Evolutionary conservation across 2,888 invertebrate species (phyloP).

Genomic region (Erebia aethiops): DNA sequence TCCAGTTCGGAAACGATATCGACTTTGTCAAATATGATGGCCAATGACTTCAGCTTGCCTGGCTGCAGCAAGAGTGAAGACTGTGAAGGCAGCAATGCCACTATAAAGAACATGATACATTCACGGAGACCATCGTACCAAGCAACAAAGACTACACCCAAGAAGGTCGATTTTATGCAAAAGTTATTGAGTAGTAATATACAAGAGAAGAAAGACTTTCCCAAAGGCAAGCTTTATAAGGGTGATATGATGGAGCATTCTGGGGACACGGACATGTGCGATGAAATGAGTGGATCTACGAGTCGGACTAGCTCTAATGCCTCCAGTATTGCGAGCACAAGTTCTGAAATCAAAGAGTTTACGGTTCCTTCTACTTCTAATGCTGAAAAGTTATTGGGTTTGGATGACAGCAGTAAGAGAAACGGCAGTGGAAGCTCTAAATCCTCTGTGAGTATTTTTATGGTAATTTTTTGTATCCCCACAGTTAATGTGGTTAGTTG

Average conservation of each 20-base stretch:
- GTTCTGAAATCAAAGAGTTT: conserved; percentile 69
- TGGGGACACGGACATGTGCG: conserved; percentile 58
- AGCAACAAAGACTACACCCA: conserved; percentile 50
- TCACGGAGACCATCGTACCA: conserved; percentile 52
- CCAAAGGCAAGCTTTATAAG: conserved; percentile 74
- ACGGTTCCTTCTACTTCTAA: conserved; percentile 74
- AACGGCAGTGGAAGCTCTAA: conserved; percentile 59
- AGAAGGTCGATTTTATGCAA: conserved; percentile 73
- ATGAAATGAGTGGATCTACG: conserved; percentile 57
- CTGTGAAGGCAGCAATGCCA: conserved; percentile 65
- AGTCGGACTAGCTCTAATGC: conserved; percentile 70
- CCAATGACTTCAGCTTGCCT: conserved; percentile 63
- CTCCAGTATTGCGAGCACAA: conserved; percentile 68
- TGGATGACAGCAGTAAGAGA: conserved; percentile 57
- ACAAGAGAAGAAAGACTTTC: conserved; percentile 70
- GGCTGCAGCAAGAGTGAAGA: conserved; percentile 69
- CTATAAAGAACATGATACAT: conserved; percentile 70
- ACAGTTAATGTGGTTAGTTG: too few relatives aligned
- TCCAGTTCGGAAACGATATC: conserved; percentile 76
- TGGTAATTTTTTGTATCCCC: not conserved
- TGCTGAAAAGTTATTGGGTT: conserved; percentile 71
- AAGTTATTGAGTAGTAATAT: conserved; percentile 66
- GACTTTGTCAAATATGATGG: conserved; percentile 58
- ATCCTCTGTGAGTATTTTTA: conserved; percentile 53
- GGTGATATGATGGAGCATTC: conserved; percentile 56